phyloP scores from a whole-genome alignment of 2,113 vertebrate genomes.

The Ursus arctos region DNA sequence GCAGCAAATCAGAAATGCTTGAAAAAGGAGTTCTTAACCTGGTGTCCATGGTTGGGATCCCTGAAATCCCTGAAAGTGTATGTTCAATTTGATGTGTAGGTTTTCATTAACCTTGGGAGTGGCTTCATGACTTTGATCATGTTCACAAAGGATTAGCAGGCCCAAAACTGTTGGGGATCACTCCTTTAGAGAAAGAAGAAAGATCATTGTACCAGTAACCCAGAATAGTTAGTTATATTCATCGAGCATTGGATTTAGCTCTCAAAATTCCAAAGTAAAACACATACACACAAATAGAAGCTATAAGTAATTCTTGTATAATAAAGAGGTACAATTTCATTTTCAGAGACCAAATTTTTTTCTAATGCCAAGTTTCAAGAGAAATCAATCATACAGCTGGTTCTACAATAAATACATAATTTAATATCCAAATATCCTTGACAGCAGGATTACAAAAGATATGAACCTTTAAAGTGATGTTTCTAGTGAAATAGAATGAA shows the following conservation, averaged over 20 bases:
- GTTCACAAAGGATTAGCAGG: not conserved
- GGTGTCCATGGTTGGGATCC: not conserved
- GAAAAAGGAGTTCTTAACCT: not conserved
- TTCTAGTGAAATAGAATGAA: constrained; percentile 60
- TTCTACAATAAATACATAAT: constrained; percentile 24
- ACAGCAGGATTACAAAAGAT: constrained; percentile 48
- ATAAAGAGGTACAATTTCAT: constrained; percentile 43
- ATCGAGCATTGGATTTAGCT: not conserved
- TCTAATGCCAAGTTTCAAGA: constrained; percentile 24
- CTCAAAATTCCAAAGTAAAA: constrained; percentile 25
- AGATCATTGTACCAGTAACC: not conserved
- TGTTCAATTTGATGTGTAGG: not conserved
- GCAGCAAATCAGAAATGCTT: not conserved
- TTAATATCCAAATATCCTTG: constrained; percentile 59
- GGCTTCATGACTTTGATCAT: not conserved
- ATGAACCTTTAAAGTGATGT: constrained; percentile 48
- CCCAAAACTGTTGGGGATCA: not conserved
- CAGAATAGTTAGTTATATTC: not conserved
- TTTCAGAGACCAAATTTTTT: not conserved
- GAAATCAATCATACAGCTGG: not conserved
- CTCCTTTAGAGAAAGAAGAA: not conserved
- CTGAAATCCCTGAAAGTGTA: not conserved
- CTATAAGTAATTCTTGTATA: not conserved
- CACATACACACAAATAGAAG: not conserved
- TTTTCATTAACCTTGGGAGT: not conserved